Conservation (phyloP, 2,797 vertebrate species). For the Gallirallus australis region DNA sequence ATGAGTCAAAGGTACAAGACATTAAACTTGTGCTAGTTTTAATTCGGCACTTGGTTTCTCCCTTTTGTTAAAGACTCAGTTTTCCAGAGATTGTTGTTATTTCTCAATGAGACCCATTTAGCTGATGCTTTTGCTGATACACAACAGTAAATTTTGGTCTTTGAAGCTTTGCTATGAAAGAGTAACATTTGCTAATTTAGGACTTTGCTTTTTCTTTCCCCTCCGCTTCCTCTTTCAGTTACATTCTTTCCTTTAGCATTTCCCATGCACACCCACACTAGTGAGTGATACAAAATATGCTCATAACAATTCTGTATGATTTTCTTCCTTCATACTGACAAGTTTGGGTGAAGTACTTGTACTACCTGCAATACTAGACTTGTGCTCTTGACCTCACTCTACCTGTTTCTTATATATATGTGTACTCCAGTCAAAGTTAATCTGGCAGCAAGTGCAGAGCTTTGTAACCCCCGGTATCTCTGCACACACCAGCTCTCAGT, state of each 20-base stretch:
- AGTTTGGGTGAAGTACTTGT: background rate
- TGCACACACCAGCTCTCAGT: background rate
- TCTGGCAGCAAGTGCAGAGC: background rate
- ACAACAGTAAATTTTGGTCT: background rate
- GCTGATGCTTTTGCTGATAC: background rate
- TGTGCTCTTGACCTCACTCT: background rate
- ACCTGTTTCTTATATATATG: accelerated
- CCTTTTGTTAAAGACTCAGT: background rate
- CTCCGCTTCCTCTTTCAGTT: background rate
- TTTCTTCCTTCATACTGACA: background rate
- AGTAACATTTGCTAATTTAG: background rate
- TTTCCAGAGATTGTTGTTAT: background rate
- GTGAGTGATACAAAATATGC: background rate
- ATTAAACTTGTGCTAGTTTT: background rate
- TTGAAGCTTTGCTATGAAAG: background rate
- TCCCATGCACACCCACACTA: background rate
- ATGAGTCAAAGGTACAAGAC: background rate
- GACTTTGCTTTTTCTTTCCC: background rate
- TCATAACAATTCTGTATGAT: background rate
- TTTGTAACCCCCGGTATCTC: background rate
- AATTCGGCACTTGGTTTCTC: background rate
- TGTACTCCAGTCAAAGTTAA: background rate
- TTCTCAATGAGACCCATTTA: background rate
- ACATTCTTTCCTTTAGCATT: background rate
- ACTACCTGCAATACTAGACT: background rate